Evolutionary conservation across 2,888 invertebrate species (phyloP).

Genomic region (Drosophila picticornis): DNA sequence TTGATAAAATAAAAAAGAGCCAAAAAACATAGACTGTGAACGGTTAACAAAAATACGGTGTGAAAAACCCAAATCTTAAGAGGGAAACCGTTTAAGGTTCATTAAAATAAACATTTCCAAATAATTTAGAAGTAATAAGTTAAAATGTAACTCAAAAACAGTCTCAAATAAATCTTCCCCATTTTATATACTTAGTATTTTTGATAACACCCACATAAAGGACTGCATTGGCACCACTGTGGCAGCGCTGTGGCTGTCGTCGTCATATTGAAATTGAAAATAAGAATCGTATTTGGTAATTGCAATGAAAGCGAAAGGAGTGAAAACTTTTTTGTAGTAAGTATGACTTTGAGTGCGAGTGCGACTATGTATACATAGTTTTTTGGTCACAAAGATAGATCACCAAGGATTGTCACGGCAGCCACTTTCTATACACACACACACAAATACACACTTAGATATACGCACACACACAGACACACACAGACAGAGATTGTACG

Average conservation of each 20-base stretch:
- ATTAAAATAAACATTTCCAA: not conserved
- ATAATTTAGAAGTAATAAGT: not conserved
- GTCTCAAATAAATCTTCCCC: not conserved
- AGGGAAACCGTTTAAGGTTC: not conserved
- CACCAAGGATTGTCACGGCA: conserved; percentile 70
- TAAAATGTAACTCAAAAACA: not conserved
- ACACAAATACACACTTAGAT: conserved; percentile 11
- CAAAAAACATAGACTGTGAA: not conserved
- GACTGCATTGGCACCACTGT: conserved; percentile 41
- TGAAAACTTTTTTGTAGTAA: conserved; percentile 70
- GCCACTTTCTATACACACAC: conserved; percentile 68
- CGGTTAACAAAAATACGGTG: not conserved
- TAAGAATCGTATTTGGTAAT: conserved; percentile 80
- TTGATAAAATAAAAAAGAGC: not conserved
- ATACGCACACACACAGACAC: conserved; percentile 11
- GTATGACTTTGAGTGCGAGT: conserved; percentile 32
- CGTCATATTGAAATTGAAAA: conserved; percentile 81
- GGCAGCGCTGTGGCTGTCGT: conserved; percentile 66
- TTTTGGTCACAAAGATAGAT: conserved; percentile 79
- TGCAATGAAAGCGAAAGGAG: conserved; percentile 80
- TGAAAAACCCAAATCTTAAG: not conserved
- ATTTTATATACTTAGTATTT: fast-evolving
- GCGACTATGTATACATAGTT: conserved; percentile 42
- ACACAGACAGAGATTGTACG: conserved; percentile 9
- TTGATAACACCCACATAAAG: conserved; percentile 8